These are phyloP conservation scores for Tanaodytes sp. DNA, from an alignment of 2,888 invertebrate species.

Conservation along the genomic window DNA sequence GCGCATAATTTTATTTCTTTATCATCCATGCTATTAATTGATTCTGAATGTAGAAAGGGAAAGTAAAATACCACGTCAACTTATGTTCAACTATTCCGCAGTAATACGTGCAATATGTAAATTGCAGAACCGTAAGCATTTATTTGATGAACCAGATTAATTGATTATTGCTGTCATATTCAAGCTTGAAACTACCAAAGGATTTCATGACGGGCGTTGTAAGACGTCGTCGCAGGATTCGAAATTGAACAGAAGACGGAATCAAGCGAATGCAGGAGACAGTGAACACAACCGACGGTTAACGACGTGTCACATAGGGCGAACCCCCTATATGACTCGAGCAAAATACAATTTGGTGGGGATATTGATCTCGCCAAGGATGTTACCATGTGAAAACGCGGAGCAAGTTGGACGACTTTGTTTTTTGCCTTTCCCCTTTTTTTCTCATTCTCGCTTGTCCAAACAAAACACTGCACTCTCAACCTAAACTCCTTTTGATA, in stretches of 20 bases:
- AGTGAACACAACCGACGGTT: slow-evolving; percentile 21
- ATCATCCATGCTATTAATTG: too few species aligned
- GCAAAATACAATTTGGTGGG: slow-evolving; percentile 64
- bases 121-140: too few species aligned
- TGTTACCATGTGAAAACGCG: slow-evolving; percentile 62
- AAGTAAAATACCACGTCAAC: too few species aligned
- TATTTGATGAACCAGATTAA: too few species aligned
- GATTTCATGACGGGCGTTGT: slow-evolving; percentile 22
- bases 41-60: too few species aligned
- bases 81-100: too few species aligned
- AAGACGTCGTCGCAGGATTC: slow-evolving; percentile 1
- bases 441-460: slow-evolving; percentile 32
- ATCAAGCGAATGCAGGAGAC: slow-evolving; percentile 28
- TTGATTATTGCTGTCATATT: too few species aligned
- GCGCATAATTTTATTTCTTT: too few species aligned
- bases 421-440: slow-evolving; percentile 33
- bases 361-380: slow-evolving; percentile 68
- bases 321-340: slow-evolving; percentile 56
- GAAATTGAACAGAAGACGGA: slow-evolving; percentile 5
- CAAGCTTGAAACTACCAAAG: too few species aligned
- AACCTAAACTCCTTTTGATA: too few species aligned
- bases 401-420: slow-evolving; percentile 55
- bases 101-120: too few species aligned
- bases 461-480: slow-evolving; percentile 10
- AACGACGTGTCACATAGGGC: slow-evolving; percentile 51